Evolutionary conservation across 1,140 invertebrate genomes (phyloP).

Genomic region (Branchinecta lynchi): DNA sequence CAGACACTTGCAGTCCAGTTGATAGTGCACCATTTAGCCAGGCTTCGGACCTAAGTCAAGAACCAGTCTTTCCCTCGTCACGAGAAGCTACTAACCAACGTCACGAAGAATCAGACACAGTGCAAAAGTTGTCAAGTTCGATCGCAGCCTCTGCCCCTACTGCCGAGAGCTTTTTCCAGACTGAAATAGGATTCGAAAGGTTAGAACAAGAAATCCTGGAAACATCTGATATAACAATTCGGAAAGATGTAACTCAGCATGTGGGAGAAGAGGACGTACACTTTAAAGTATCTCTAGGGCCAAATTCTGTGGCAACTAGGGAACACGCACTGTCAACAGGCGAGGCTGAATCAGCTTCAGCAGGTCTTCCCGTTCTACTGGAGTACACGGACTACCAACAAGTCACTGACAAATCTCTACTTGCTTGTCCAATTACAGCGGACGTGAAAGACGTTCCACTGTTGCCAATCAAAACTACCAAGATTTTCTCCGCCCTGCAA

Average conservation of each 20-base stretch:
- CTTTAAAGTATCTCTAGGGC: slow-evolving; percentile 32
- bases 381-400: no score
- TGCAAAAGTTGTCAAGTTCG: not conserved
- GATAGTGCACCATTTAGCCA: no score
- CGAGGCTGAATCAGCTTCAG: slow-evolving; percentile 25
- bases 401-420: no score
- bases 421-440: no score
- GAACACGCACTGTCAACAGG: slow-evolving; percentile 38
- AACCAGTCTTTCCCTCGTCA: not conserved
- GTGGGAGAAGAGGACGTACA: slow-evolving; percentile 31
- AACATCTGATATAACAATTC: not conserved
- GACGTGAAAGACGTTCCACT: no score
- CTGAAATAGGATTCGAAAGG: not conserved
- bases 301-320: slow-evolving; percentile 41
- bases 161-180: not conserved
- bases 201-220: slow-evolving; percentile 1
- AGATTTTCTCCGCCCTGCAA: no score
- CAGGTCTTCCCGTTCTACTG: no score
- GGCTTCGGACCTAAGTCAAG: no score
- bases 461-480: no score
- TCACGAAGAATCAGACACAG: not conserved
- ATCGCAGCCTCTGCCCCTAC: not conserved
- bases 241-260: slow-evolving; percentile 25
- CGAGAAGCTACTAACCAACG: not conserved
- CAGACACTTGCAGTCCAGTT: no score